Percentiles rank a stretch among this genome's conserved stretches.
These are phyloP conservation scores for Brachyalestes nurse DNA, from an alignment of 2,797 vertebrate genomes.

Conservation along the genomic window DNA sequence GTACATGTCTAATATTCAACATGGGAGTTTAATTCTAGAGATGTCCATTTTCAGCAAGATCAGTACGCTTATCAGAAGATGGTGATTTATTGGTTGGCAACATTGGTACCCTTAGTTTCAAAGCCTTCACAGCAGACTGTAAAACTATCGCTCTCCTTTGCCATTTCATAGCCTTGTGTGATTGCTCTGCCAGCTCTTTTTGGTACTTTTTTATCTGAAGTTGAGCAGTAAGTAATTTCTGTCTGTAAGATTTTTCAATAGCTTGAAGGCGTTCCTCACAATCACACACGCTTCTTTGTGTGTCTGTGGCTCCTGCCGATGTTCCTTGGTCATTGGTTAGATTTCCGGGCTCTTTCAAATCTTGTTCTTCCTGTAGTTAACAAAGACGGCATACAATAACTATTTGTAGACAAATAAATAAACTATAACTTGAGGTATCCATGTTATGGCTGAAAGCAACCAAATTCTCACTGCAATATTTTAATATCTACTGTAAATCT, in stretches of 20 bases:
- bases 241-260: constrained; percentile 42
- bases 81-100: constrained; percentile 7
- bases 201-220: constrained; percentile 44
- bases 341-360: constrained; percentile 18
- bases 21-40: background rate
- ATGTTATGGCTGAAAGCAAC: too few relatives aligned
- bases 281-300: constrained; percentile 16
- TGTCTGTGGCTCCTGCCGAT: background rate
- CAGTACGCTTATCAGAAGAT: constrained; percentile 8
- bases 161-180: constrained; percentile 44
- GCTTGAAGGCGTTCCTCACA: constrained; percentile 24
- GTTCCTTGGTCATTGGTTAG: background rate
- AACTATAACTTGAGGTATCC: background rate
- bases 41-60: background rate
- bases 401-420: background rate
- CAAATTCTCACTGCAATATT: too few relatives aligned
- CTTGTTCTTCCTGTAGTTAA: constrained; percentile 4
- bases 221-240: constrained; percentile 41
- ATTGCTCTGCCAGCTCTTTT: constrained; percentile 48
- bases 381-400: background rate
- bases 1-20: background rate
- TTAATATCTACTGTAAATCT: too few relatives aligned
- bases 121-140: constrained; percentile 45
- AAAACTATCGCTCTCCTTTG: constrained; percentile 50
- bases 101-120: constrained; percentile 25